A percentile compares a stretch with the other conserved stretches of the same genome.
phyloP scores from a whole-genome alignment of 1,140 invertebrate species.

The Psix sp. region DNA sequence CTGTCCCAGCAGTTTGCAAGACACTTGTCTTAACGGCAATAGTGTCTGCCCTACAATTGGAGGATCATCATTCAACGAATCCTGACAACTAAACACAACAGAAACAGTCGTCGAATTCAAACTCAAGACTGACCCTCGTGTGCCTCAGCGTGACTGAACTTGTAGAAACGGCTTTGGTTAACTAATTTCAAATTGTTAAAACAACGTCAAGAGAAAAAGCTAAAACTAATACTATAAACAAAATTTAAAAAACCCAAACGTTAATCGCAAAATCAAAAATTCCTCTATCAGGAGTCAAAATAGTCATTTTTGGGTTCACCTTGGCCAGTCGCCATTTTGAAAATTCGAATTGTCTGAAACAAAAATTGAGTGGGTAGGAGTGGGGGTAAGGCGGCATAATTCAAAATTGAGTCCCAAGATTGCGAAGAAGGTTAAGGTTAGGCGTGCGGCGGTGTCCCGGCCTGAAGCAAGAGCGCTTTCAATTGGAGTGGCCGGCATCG shows the following conservation, averaged over 20 bases:
- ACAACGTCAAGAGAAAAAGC: too few relatives aligned
- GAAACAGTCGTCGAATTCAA: too few relatives aligned
- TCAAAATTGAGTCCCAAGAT: background rate
- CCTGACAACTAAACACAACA: too few relatives aligned
- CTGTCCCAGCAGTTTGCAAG: background rate
- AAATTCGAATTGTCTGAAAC: background rate
- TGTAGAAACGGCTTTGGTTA: too few relatives aligned
- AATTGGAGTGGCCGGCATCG: background rate
- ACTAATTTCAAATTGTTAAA: too few relatives aligned
- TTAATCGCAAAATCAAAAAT: too few relatives aligned
- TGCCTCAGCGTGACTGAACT: too few relatives aligned
- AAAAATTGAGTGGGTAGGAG: background rate
- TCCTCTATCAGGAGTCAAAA: too few relatives aligned
- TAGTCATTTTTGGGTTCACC: background rate
- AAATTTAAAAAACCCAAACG: too few relatives aligned
- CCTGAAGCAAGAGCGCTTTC: background rate
- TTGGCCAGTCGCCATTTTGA: background rate
- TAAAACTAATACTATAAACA: too few relatives aligned
- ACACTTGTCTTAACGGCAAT: background rate
- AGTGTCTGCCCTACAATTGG: background rate
- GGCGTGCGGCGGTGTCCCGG: background rate
- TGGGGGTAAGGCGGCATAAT: background rate
- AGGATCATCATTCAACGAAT: background rate
- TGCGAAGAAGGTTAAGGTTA: constrained; percentile 1
- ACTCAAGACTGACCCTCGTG: too few relatives aligned